Percentiles rank a stretch among this genome's conserved stretches.
Evolutionary conservation across 1,140 invertebrate species (phyloP).

Genomic region (Sipha flava): DNA sequence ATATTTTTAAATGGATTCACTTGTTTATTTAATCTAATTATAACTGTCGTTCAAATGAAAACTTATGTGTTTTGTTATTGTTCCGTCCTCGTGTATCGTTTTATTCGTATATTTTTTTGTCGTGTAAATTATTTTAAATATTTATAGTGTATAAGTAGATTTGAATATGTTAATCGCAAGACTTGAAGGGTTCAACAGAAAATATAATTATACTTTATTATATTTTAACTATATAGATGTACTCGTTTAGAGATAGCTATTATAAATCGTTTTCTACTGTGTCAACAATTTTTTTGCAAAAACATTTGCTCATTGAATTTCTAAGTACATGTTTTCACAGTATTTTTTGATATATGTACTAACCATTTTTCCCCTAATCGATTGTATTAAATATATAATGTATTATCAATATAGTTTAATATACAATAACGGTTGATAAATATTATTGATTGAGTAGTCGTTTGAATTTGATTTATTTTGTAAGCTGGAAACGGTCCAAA

Average conservation of each 20-base stretch:
- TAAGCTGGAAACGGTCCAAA: slow-evolving; percentile 14
- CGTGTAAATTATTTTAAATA: neutral
- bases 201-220: too few species aligned
- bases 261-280: too few species aligned
- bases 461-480: neutral
- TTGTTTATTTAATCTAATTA: neutral
- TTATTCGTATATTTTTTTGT: too few species aligned
- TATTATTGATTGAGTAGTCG: neutral
- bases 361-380: too few species aligned
- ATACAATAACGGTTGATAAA: neutral
- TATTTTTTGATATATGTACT: neutral
- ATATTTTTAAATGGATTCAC: neutral
- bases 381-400: too few species aligned
- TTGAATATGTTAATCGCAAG: too few species aligned
- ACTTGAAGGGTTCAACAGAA: too few species aligned
- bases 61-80: neutral
- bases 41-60: neutral
- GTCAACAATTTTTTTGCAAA: neutral
- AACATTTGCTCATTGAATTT: neutral
- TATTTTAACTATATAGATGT: too few species aligned
- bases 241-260: too few species aligned
- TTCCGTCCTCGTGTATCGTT: neutral
- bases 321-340: neutral
- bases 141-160: neutral
- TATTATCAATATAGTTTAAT: too few species aligned